Conservation (phyloP, 2,888 invertebrate genomes). For the Esperia sulphurella region DNA sequence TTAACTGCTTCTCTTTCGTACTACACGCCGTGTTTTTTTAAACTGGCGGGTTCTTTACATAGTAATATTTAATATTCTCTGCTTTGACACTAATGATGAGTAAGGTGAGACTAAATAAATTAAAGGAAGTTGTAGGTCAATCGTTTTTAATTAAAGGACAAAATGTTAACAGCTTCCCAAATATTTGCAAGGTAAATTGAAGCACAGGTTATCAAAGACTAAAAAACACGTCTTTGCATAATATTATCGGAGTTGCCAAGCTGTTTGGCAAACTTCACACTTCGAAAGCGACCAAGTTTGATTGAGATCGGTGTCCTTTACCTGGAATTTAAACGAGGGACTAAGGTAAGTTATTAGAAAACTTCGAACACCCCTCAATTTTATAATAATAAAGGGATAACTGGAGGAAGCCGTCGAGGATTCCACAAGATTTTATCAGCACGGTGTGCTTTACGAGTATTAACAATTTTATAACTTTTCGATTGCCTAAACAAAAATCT, state of each 20-base stretch:
- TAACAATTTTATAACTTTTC: conserved; percentile 14
- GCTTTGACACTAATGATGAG: too few species aligned
- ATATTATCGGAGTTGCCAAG: conserved; percentile 33
- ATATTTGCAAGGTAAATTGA: neutral
- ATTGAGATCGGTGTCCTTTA: conserved; percentile 57
- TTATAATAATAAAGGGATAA: conserved; percentile 55
- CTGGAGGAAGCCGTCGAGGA: conserved; percentile 21
- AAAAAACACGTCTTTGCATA: conserved; percentile 26
- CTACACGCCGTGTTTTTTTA: too few species aligned
- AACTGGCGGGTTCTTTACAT: too few species aligned
- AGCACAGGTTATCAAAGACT: neutral
- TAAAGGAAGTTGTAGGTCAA: too few species aligned
- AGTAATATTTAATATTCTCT: too few species aligned
- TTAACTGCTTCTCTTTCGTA: too few species aligned
- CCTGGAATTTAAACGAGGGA: conserved; percentile 59
- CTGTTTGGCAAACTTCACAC: conserved; percentile 49
- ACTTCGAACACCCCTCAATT: conserved; percentile 51
- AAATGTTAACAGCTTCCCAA: too few species aligned
- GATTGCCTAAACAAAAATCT: conserved; percentile 1
- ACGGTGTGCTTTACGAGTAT: conserved; percentile 10
- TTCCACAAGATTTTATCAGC: conserved; percentile 16
- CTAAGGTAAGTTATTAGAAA: conserved; percentile 53
- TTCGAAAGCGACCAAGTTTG: conserved; percentile 53
- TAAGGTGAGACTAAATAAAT: too few species aligned
- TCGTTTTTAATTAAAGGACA: too few species aligned